Evolutionary conservation across 2,113 vertebrate species (phyloP).

Genomic region (Marcusenius ussheri): DNA sequence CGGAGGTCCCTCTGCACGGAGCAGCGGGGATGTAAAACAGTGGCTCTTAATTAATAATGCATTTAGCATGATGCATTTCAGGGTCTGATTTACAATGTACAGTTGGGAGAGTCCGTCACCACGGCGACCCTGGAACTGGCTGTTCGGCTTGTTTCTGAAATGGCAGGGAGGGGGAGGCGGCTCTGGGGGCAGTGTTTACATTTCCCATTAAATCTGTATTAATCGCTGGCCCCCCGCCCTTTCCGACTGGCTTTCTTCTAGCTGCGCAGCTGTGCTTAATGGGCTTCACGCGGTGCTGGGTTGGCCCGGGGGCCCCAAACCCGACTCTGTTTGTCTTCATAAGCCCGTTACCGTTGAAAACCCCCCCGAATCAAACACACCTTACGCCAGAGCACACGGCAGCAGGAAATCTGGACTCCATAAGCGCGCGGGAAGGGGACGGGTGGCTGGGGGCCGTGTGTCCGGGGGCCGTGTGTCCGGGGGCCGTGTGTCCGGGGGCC

Average conservation of each 20-base stretch:
- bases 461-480: too few relatives aligned
- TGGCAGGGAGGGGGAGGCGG: not conserved
- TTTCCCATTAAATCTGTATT: conserved; percentile 24
- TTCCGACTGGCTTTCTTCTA: not conserved
- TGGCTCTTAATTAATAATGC: not conserved
- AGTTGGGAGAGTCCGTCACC: not conserved
- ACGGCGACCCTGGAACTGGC: not conserved
- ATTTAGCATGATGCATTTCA: not conserved
- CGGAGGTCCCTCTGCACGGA: not conserved
- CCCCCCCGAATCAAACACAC: conserved; percentile 58
- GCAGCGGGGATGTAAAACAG: not conserved
- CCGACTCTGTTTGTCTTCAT: conserved; percentile 25
- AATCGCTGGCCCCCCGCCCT: conserved; percentile 1
- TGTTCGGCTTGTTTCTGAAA: not conserved
- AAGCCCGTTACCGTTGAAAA: conserved; percentile 42
- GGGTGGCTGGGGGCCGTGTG: not conserved
- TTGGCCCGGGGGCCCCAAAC: conserved; percentile 2
- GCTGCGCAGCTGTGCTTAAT: not conserved
- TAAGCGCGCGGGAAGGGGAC: not conserved
- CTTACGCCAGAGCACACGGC: conserved; percentile 51
- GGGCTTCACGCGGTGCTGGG: conserved; percentile 29
- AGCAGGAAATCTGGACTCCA: conserved; percentile 46
- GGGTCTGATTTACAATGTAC: not conserved
- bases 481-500: not conserved
- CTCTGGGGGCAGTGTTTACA: conserved; percentile 27